These are phyloP conservation scores for Tetraneura akinire DNA, from an alignment of 1,140 invertebrate species.

Conservation along the genomic window DNA sequence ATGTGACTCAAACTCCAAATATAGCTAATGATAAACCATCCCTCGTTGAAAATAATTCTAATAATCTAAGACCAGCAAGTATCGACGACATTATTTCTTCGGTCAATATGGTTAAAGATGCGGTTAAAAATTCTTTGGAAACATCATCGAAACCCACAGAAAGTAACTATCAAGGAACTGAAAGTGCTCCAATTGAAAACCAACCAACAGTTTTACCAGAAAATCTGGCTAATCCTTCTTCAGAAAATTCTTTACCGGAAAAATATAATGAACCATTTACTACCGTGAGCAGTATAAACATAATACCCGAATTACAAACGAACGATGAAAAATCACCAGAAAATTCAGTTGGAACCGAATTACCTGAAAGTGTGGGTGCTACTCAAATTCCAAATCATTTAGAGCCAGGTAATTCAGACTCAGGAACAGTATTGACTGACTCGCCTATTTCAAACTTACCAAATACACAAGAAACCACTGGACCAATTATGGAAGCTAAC, in stretches of 20 bases:
- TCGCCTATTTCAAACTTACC: background rate
- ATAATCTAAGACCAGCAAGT: background rate
- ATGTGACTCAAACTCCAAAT: background rate
- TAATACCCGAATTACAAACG: background rate
- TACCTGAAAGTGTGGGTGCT: background rate
- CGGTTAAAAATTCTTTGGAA: conserved; percentile 36
- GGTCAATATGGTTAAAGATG: conserved; percentile 21
- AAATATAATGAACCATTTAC: background rate
- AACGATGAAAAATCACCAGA: background rate
- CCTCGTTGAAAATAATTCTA: background rate
- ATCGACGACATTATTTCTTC: conserved; percentile 31
- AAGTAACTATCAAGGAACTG: background rate
- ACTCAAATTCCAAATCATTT: background rate
- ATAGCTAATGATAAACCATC: background rate
- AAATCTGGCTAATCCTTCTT: background rate
- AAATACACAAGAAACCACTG: background rate
- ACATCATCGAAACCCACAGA: conserved; percentile 27
- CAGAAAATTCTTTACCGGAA: background rate
- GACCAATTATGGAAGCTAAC: background rate
- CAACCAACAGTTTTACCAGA: background rate
- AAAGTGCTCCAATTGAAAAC: background rate
- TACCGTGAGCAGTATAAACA: background rate
- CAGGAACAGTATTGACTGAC: background rate
- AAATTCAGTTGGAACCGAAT: background rate
- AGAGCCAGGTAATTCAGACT: background rate